Conservation (phyloP, 92 coral and sea anemone genomes). For the Micromussa lordhowensis region DNA sequence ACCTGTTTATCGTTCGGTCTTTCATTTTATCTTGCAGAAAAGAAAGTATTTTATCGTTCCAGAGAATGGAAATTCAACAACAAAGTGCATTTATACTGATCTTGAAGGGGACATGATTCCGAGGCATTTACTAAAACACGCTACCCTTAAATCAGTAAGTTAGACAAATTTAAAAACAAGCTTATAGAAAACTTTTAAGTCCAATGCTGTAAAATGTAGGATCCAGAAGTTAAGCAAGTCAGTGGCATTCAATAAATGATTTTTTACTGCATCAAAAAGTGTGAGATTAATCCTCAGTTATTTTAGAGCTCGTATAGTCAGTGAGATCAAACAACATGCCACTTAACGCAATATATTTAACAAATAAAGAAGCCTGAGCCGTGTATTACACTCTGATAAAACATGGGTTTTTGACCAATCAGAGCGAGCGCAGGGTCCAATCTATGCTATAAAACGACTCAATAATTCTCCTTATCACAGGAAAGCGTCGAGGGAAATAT, state of each 20-base stretch:
- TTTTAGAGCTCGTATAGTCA: neutral
- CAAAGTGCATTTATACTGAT: constrained; percentile 49
- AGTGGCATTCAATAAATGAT: neutral
- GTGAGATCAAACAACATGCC: neutral
- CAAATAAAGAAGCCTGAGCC: too few relatives aligned
- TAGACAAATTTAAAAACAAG: neutral
- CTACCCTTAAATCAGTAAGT: constrained; percentile 55
- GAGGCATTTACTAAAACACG: constrained; percentile 51
- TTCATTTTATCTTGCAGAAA: constrained; percentile 4
- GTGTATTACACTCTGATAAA: too few relatives aligned
- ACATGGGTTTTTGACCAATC: too few relatives aligned
- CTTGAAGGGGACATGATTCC: constrained; percentile 66
- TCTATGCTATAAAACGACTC: too few relatives aligned
- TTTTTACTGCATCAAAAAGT: neutral
- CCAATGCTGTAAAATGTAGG: neutral
- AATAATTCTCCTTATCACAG: constrained; percentile 11
- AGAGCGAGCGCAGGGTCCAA: too few relatives aligned
- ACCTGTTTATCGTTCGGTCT: neutral
- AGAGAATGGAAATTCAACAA: constrained; percentile 50
- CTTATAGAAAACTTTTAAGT: neutral
- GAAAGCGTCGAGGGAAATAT: constrained; percentile 49
- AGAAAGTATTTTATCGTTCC: constrained; percentile 56
- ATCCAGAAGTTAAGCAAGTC: neutral
- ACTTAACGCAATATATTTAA: neutral
- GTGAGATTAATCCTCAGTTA: neutral